Base-by-base conservation (phyloP, 1,140 invertebrate genomes). In the Sinella curviseta region DNA sequence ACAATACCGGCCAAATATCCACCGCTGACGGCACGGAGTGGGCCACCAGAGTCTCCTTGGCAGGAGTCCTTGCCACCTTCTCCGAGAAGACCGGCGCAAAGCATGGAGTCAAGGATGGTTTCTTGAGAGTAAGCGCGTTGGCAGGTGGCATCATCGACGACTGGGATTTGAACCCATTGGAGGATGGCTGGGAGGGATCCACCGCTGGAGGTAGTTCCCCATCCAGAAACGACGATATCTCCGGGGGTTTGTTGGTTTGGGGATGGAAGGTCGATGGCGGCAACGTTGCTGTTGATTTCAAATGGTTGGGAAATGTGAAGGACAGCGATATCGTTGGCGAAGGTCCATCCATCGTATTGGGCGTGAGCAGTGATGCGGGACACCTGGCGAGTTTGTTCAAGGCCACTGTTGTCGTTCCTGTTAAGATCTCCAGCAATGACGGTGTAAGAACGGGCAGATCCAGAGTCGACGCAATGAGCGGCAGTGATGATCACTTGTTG, bases 401-500 rank as follows among this genome's bases (percentile, higher is more conserved):
- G n/a, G n/a, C n/a, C n/a, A n/a, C n/a, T n/a, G 31, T 8, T 36
- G 30, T 31, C 30, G 24, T 16, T 36, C 17, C 70, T 31, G 4
- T 74, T 36, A 31, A 74, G 14, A 31, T 74, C 70, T 31, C 70
- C 70, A 28, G 14, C 70, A 28, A 74, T 24, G 24, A 74, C 34
- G 4, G 4, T 31, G 34, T 12, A 36, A 28, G 2, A 17, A 12
- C 70, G 26, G 4, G 31, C 30, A 31, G 26, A 17, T 34, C 30
- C 70, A 17, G 4, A 8, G 34, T 34, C 70, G 30, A 74, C 70
- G 24, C 70, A 74, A 24, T 74, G 70, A 74, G 70, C 70, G 34
- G 70, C 70, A 4, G 70, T 74, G 14, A 74, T 31, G 30, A 74
- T 24, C 12, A 74, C 14, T 20, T 74, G 30, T 8, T 4, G 4